A percentile compares a stretch with the other conserved stretches of the same genome.
Conservation (phyloP, 1,140 invertebrate genomes). For the Calycopis cecrops region DNA sequence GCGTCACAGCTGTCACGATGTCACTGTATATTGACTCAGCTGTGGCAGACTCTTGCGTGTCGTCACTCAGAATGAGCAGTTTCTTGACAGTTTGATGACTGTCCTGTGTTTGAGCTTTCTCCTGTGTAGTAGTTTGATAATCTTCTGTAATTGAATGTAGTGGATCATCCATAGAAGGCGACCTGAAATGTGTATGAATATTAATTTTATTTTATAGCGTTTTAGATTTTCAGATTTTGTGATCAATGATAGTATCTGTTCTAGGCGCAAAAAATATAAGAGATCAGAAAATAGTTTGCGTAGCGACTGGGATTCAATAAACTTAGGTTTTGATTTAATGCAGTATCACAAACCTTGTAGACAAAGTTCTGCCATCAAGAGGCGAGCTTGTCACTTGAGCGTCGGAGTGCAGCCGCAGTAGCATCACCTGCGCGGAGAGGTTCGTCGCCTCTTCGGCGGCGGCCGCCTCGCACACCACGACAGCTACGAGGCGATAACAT, state of each 20-base stretch:
- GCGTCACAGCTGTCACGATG: conserved; percentile 27
- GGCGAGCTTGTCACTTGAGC: not conserved
- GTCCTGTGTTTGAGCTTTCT: too few species aligned
- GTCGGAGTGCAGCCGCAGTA: conserved; percentile 2
- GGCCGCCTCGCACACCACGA: not conserved
- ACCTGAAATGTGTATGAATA: not conserved
- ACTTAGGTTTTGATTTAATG: too few species aligned
- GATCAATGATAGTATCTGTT: too few species aligned
- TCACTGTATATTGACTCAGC: conserved; percentile 27
- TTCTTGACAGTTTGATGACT: not conserved
- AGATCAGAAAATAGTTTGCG: too few species aligned
- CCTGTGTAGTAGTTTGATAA: not conserved
- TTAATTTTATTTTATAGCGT: not conserved
- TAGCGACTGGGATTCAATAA: too few species aligned
- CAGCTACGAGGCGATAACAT: conserved; percentile 7
- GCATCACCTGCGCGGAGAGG: conserved; percentile 1
- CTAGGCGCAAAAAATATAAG: too few species aligned
- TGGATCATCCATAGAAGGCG: not conserved
- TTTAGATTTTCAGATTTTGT: too few species aligned
- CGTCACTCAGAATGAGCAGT: conserved; percentile 21
- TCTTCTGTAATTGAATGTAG: not conserved
- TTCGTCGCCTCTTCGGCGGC: not conserved
- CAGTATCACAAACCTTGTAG: not conserved
- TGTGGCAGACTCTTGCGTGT: not conserved
- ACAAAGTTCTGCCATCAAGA: not conserved